Base-by-base conservation (phyloP, 2,888 invertebrate species). In the Elaeidobius kamerunicus region DNA sequence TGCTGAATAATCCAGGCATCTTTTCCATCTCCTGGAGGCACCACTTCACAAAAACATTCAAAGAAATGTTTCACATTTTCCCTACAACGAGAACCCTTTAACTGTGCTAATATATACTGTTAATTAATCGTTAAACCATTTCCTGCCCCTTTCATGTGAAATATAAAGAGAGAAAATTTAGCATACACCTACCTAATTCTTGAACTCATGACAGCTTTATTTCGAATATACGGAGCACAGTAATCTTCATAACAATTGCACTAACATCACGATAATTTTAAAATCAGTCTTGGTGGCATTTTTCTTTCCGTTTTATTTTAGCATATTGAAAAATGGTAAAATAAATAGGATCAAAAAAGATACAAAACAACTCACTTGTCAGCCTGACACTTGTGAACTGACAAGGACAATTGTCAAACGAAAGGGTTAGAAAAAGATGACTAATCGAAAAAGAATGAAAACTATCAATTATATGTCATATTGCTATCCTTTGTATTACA, bases 41-140 rank as follows among this genome's bases (percentile, higher is more conserved):
- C 86, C 57, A 91, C 83, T 78, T 90, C 90, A 70, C 88, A 88
- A 71, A 88, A 91, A 69, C 88, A 84, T 73, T 90, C 89, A 73
- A 87, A 88, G 60, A 90, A 75, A 72, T 82, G 85, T 67, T 82
- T 83, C 52, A 88, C 87, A 75, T 88, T 86, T 67, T 86, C 86
- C 76, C 90, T 90, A 58, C 78, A 76, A 30, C 20, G 40, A 20
- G 30, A 23, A 32, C 34, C 17, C 20, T 44, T 44, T 19, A 45
- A 16, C 30, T 44, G 23, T 38, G 19, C 35, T 16, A 17, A 9
- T 1, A 15, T 2, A 43, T 19, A 30, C 16, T 17, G 43, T 43
- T 16, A 32, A 18, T 43, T 11, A 30, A 43, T 18, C 14, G 34
- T 30, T 16, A 15, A 17, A 35, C 18, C 44, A 20, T 16, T 19